A percentile compares a stretch with the other conserved stretches of the same genome.
Conservation (phyloP, 2,797 vertebrate species). For the Takifugu rubripes region DNA sequence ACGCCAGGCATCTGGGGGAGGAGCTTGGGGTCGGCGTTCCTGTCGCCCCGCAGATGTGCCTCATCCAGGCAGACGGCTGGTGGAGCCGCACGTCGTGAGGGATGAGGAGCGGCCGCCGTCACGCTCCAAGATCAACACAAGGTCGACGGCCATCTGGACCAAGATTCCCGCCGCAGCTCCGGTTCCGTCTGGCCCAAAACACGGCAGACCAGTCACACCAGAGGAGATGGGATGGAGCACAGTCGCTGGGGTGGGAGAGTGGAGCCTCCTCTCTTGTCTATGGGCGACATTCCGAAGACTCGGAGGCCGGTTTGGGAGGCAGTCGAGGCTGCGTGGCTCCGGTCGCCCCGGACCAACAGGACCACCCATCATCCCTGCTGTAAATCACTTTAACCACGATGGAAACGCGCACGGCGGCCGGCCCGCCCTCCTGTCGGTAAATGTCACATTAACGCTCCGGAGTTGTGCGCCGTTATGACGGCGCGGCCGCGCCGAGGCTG, state of each 20-base stretch:
- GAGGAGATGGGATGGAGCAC: slow-evolving; percentile 55
- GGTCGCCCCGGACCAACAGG: not conserved
- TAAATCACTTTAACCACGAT: slow-evolving; percentile 58
- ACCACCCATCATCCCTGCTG: slow-evolving; percentile 30
- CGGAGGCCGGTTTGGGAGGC: slow-evolving; percentile 51
- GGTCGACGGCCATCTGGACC: slow-evolving; percentile 67
- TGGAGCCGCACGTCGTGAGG: slow-evolving; percentile 1
- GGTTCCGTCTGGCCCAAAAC: slow-evolving; percentile 30
- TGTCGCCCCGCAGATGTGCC: too few relatives aligned
- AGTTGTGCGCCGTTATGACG: slow-evolving; percentile 38
- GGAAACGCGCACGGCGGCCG: slow-evolving; percentile 60
- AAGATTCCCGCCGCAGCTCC: slow-evolving; percentile 54
- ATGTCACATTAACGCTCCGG: slow-evolving; percentile 63
- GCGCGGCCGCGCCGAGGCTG: slow-evolving; percentile 28
- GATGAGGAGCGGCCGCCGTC: slow-evolving; percentile 36
- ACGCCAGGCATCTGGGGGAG: slow-evolving; percentile 18
- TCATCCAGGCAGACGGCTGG: slow-evolving; percentile 17
- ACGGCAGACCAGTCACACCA: slow-evolving; percentile 24
- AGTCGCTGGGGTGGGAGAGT: slow-evolving; percentile 37
- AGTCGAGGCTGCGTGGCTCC: slow-evolving; percentile 48
- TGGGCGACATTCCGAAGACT: slow-evolving; percentile 58
- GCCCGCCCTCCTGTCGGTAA: slow-evolving; percentile 62
- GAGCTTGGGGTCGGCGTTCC: too few relatives aligned
- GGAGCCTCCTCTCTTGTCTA: slow-evolving; percentile 56
- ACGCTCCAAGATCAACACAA: slow-evolving; percentile 61